phyloP scores from a whole-genome alignment of 1,140 invertebrate genomes.

The Apolygus lucorum region DNA sequence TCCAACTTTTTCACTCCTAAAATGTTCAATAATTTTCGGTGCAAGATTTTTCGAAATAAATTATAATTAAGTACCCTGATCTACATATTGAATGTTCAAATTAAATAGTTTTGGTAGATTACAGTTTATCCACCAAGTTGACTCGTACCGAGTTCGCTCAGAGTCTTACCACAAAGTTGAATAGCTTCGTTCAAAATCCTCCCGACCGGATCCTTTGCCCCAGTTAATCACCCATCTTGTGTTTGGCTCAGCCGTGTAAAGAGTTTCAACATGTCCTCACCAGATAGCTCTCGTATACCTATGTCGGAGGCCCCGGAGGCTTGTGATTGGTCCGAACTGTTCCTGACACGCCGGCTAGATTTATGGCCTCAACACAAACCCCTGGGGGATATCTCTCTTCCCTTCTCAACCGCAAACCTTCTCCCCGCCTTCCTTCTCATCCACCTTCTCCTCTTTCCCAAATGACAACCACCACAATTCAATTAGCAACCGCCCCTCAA shows the following conservation, averaged over 20 bases:
- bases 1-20: too few relatives aligned
- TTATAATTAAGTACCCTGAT: too few relatives aligned
- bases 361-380: conserved; percentile 6
- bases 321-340: conserved; percentile 15
- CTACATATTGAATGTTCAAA: too few relatives aligned
- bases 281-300: conserved; percentile 8
- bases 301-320: background rate
- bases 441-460: background rate
- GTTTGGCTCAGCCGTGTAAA: background rate
- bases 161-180: too few relatives aligned
- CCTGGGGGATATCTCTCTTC: background rate
- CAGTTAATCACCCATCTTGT: background rate
- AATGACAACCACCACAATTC: conserved; percentile 14
- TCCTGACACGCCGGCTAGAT: conserved; percentile 3
- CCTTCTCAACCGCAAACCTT: background rate
- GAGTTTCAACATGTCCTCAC: conserved; percentile 13
- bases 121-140: too few relatives aligned
- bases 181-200: background rate
- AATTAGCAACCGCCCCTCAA: background rate
- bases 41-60: too few relatives aligned
- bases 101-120: too few relatives aligned
- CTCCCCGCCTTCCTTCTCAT: background rate
- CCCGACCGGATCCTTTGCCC: background rate
- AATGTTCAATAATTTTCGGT: too few relatives aligned
- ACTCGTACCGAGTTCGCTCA: too few relatives aligned